Evolutionary conservation across 35 echinoderm and acorn worm species (phyloP), one percentile per base, ranked within the genome.

Genomic region (Lytechinus variegatus): DNA sequence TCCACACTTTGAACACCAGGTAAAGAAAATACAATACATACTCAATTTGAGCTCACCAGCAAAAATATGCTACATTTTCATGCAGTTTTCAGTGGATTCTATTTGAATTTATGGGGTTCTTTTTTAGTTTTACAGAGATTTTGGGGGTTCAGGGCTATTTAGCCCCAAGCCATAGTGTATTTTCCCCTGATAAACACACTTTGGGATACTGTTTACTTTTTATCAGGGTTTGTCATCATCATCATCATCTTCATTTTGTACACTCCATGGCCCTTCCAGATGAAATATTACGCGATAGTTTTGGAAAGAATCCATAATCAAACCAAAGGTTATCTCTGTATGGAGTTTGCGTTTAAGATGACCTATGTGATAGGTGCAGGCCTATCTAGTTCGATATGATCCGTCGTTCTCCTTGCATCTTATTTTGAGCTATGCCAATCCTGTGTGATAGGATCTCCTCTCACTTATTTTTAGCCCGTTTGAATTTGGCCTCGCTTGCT

Each of bases 361-460:
- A 60, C 57, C 57, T 10, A 9, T 5, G 19, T 79, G 66, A 79
- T 79, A 79, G 66, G 66, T 79, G 66, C 16, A 60, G 33, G 33
- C 33, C 33, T 71, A 79, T 24, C 66, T 79, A 79, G 66, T 24
- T 79, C 7, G 16, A 79, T 79, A 19, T n/a, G 66, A 79, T 79
- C 66, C 66, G 14, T n/a, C 19, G 66, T 5, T 16, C 16, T 7
- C 21, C 16, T 7, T 79, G n/a, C 19, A n/a, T 79, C 66, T 79
- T 79, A 79, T 79, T 79, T 79, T 79, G 66, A 79, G 66, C 66
- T 79, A 79, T 79, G 66, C 66, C 66, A 79, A 7, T 8, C 66
- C 66, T 79, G 66, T 79, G 66, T 79, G 66, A 79, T 79, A 79
- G 66, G 66, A 79, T 79, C 66, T 79, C 66, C 66, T 79, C 66